Base-by-base conservation (phyloP, 2,888 invertebrate species). In the Acheta domesticus region DNA sequence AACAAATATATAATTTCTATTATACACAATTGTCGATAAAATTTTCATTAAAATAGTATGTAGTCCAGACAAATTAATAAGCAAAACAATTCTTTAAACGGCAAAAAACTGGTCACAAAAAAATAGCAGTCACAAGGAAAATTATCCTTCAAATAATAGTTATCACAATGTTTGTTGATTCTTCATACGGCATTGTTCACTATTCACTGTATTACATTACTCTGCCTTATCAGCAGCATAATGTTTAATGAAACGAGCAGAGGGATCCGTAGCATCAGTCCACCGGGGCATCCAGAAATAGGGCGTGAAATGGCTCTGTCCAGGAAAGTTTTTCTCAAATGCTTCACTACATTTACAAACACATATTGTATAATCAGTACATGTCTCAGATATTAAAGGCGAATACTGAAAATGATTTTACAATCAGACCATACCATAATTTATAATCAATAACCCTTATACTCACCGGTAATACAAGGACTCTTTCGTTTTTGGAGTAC, bases 251-350 rank as follows among this genome's bases (percentile, higher is more conserved):
- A 82, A 82, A 14, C 93, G 89, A 0, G 94, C 94, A 0, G 93
- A 93, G 19, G 94, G 94, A 86, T 94, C 94, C 0, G 90, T 87
- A 0, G 92, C 90, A 82, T 91, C 89, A 1, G 91, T 90, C 93
- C 93, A 94, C 84, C 91, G 90, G 0, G 94, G 94, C 94, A 94
- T 93, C 94, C 94, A 94, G 84, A 89, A 93, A 84, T 93, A 92
- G 0, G 93, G 93, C 76, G 91, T 89, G 80, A 93, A 91, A 79
- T 90, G 85, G 1, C 87, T 89, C 83, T 90, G 89, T 2, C 89
- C 90, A 1, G 89, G 87, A 83, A 90, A 93, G 76, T 89, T 88
- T 82, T 91, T 91, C 85, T 94, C 93, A 85, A 93, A 93, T 48
- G 91, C 86, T 84, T 90, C 89, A 79, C 92, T 90, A 83, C 49